Evolutionary conservation across 1,140 invertebrate genomes (phyloP), one percentile per base, ranked within the genome.

Genomic region (Thaumatotibia leucotreta): DNA sequence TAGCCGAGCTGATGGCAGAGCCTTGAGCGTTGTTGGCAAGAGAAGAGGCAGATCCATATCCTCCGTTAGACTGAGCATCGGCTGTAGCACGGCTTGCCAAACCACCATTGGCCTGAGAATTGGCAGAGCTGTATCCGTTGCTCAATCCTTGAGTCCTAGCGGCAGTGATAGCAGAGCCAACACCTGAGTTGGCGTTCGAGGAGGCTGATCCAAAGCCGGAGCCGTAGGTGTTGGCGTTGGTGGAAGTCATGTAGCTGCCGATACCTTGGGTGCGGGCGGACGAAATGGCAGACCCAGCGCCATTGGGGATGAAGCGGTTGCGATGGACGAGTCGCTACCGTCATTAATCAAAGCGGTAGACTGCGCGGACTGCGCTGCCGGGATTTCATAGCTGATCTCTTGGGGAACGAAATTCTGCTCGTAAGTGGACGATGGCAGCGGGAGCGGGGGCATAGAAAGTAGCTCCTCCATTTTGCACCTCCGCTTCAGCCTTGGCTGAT

Each of bases 371-470:
- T 45, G 65, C 62, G 31, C 74, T 22, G 54, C 62, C 9, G 70
- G 78, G n/a, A 75, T 61, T 66, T 73, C 67, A 65, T 80, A 83
- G 10, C 62, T 71, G 17, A 81, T 65, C 65, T 77, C 73, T 31
- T 72, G 50, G 27, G 83, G 83, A 0, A 76, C 82, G 31, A 84
- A 88, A 67, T 81, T 85, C 63, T 90, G 86, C 52, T 87, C 73
- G 64, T 88, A 88, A 6, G 87, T 80, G 2, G n/a, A 87, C 72
- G 4, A 90, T 70, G 4, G 79, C 79, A 4, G 79, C 84, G 9
- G 88, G 86, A 0, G 75, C 74, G 0, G 84, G 84, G 33, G 86
- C 66, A 1, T 77, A 66, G 66, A 86, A 86, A 69, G 80, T 84
- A 3, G 67, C 73, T 4, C 73, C 80, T 2, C 68, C 67, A 45